Base-by-base conservation (phyloP, 30 jellyfish, hydroid and myxozoan species). In the Chrysaora quinquecirrha region DNA sequence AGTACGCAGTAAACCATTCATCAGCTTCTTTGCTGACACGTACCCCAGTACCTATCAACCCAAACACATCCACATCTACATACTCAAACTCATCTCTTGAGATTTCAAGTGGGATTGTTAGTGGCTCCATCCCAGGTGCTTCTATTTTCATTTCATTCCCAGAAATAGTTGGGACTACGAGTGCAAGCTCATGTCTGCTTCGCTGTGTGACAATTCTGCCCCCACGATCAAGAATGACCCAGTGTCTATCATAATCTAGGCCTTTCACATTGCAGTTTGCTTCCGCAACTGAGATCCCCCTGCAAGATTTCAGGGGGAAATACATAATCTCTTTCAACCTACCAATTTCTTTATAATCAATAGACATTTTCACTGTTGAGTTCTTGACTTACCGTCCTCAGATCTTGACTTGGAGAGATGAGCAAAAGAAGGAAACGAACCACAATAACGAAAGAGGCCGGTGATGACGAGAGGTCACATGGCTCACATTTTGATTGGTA, bases 1-100 rank as follows among this genome's bases (percentile, higher is more conserved):
- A 52, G 48, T 75, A 86, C 52, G 64, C 75, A 7, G 90, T 75
- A 30, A 86, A 58, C 90, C 96, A 86, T 4, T 66, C 75, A 67
- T 86, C 96, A 3, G 96, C 96, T 54, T 76, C 81, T 24, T 48
- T 60, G 18, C 90, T 71, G 10, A 86, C 96, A 64, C 19, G 90
- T 24, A 49, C 34, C 19, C 90, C 96, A 4, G 62, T 35, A 1
- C 96, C 96, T 7, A 21, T 49, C 30, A 86, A 16, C 18, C 90
- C 96, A 46, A 70, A 71, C 4, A 75, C 14, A 18, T 34, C 50
- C 24, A 65, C 71, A 1, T 64, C 81, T 16, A 71, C 82, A 14
- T 52, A 47, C 43, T 71, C 64, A 19, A 43, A 19, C 25, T 66
- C 67, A 0, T 33, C 47, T 24, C 62, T 76, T 0, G 30, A 24